Base-by-base conservation (phyloP, 2,888 invertebrate genomes). In the Volucella bombylans region DNA sequence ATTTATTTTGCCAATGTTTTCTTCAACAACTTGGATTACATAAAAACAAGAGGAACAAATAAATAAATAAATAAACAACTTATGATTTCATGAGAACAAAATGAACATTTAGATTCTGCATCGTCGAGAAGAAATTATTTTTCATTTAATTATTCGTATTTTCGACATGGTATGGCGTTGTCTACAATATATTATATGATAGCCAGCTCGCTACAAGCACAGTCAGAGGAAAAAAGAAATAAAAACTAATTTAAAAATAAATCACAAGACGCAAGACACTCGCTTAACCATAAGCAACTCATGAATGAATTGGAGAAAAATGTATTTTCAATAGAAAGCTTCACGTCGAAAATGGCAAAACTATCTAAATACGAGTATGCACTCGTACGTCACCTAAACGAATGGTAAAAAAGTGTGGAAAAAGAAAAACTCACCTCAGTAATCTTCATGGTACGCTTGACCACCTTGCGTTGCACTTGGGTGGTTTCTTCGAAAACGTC, bases 381-480 rank as follows among this genome's bases (percentile, higher is more conserved):
- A 2, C 2, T 2, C 18, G 3, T 23, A 31, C 31, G 6, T 31
- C 31, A 31, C 6, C 31, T 31, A 31, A 31, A 31, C 6, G 31
- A 4, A 31, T 31, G 31, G 31, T 31, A 31, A 31, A 31, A 31
- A 31, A 31, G 31, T 31, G 31, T 31, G 31, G 6, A 31, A 31
- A 31, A 31, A 8, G 15, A 50, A 61, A 50, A 64, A 89, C 91
- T 89, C 77, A 91, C 90, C 91, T 91, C 91, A 77, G 91, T 91
- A 67, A 91, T 91, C 88, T 91, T 91, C 91, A 91, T 91, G 76
- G 91, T 91, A 61, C 90, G 90, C 77, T 90, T 91, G 12, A 92
- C 91, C 73, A 90, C 90, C 87, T 92, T 92, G 73, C 91, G 90
- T 47, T 90, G 90, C 8, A 91, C 90, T 86, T 91, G 89, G 43